These are phyloP conservation scores for Parotocinclus haroldoi DNA, from an alignment of 2,797 vertebrate genomes.

Conservation along the genomic window DNA sequence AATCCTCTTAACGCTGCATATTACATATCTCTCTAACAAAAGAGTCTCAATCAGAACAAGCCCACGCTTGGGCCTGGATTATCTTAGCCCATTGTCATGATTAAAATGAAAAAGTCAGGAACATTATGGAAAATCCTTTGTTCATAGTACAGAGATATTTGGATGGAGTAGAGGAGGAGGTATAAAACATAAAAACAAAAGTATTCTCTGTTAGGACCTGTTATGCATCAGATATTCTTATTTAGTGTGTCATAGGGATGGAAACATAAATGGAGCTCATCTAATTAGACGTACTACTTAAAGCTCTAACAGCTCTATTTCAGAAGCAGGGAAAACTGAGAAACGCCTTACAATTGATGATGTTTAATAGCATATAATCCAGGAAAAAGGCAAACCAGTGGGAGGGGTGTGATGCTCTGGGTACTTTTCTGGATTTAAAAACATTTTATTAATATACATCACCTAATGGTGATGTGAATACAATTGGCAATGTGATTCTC, in stretches of 20 bases:
- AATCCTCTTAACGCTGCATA: slow-evolving; percentile 78
- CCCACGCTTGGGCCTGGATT: slow-evolving; percentile 60
- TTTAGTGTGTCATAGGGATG: slow-evolving; percentile 41
- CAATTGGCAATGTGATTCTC: too few species aligned
- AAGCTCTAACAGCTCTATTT: neutral
- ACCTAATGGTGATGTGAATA: too few species aligned
- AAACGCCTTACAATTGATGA: too few species aligned
- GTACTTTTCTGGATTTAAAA: too few species aligned
- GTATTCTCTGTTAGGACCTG: slow-evolving; percentile 59
- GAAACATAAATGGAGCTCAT: slow-evolving; percentile 1
- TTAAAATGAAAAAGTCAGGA: slow-evolving; percentile 77
- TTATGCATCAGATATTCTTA: slow-evolving; percentile 56
- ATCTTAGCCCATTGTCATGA: slow-evolving; percentile 77
- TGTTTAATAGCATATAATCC: too few species aligned
- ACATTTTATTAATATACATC: too few species aligned
- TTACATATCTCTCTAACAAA: slow-evolving; percentile 80
- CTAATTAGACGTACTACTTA: too few species aligned
- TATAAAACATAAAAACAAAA: slow-evolving; percentile 51
- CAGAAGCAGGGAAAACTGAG: neutral
- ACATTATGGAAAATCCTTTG: slow-evolving; percentile 70
- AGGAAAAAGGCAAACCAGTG: too few species aligned
- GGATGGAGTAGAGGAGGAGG: slow-evolving; percentile 28
- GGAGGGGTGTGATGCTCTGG: too few species aligned
- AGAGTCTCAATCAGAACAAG: slow-evolving; percentile 78
- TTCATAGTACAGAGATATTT: slow-evolving; percentile 70